Evolutionary conservation across 2,888 invertebrate genomes (phyloP), one percentile per base, ranked within the genome.

Genomic region (Sinopyrophorus schimmeli): DNA sequence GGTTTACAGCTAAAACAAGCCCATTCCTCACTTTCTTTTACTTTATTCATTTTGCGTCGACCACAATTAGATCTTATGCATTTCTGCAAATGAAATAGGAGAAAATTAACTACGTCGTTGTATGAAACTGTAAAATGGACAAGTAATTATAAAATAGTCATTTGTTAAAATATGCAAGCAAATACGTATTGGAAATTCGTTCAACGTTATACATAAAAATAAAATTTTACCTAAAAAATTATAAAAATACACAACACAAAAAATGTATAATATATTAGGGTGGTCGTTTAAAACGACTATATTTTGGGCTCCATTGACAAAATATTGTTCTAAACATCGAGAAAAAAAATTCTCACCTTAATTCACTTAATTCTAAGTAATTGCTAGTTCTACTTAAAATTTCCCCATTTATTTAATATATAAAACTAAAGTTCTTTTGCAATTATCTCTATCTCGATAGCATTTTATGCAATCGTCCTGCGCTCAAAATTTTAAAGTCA

Each of bases 1-100:
- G 84, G 79, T 59, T 82, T 80, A 65, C 89, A 89, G 31, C 82
- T 83, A 61, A 89, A 89, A 70, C 89, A 89, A 64, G 82, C 81
- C 89, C 89, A 89, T 62, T 86, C 86, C 67, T 89, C 89, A 57
- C 84, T 83, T 46, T 81, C 82, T 65, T 86, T 84, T 57, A 89
- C 87, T 66, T 83, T 83, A 40, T 79, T 81, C 15, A 87, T 80
- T 63, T 83, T 83, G 11, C 78, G 72, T 2, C 73, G 62, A 5
- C 87, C 85, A 44, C 88, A 77, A 68, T 89, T 89, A 46, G 83
- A 80, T 52, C 80, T 80, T 37, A 89, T 86, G 67, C 89, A 89
- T 75, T 84, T 87, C 77, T 85, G 73, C 58, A 80, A 80, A 20
- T 20, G 39, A n/a, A 47, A 39, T 9, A 21, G 6, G 3, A n/a